phyloP scores from a whole-genome alignment of 2,888 invertebrate species.

The Philhelius pedissequus region DNA sequence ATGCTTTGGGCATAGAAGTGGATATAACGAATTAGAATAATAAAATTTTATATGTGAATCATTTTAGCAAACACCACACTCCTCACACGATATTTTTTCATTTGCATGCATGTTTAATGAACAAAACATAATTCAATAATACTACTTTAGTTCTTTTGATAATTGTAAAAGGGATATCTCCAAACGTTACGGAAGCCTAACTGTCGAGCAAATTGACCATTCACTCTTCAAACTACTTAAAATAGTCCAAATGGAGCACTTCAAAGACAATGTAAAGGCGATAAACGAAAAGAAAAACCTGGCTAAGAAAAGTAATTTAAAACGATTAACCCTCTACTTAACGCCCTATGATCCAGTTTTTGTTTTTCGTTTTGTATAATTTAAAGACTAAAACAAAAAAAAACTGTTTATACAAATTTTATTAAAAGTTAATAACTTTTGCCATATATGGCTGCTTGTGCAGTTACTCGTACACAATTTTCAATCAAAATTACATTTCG shows the following conservation, averaged over 20 bases:
- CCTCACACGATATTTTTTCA: neutral
- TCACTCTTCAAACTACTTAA: neutral
- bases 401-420: too few relatives aligned
- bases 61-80: neutral
- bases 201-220: neutral
- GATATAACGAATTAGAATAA: neutral
- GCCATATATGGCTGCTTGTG: too few relatives aligned
- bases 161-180: neutral
- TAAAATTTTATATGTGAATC: neutral
- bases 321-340: neutral
- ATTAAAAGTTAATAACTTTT: too few relatives aligned
- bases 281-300: neutral
- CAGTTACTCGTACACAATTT: too few relatives aligned
- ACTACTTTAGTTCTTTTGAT: neutral
- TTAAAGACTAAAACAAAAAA: too few relatives aligned
- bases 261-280: neutral
- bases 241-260: neutral
- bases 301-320: neutral
- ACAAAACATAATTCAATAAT: neutral
- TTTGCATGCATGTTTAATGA: neutral
- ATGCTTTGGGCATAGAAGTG: neutral
- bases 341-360: too few relatives aligned
- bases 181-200: neutral
- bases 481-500: too few relatives aligned
- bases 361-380: too few relatives aligned